Conservation (phyloP, 2,888 invertebrate genomes). For the Diadromus collaris region DNA sequence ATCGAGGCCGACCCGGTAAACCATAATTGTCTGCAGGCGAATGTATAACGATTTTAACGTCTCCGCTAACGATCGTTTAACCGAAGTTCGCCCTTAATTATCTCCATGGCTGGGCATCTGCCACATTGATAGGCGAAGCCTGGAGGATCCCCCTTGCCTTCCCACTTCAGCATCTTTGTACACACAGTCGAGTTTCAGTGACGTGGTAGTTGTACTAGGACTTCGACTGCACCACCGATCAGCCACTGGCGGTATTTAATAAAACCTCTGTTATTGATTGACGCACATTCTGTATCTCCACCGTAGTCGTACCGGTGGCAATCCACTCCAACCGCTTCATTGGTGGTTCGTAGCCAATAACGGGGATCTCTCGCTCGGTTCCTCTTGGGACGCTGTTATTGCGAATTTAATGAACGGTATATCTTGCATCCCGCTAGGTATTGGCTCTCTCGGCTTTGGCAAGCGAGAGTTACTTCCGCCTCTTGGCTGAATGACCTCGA, state of each 20-base stretch:
- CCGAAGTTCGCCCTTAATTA: constrained; percentile 43
- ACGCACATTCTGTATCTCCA: constrained; percentile 28
- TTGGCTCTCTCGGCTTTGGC: constrained; percentile 36
- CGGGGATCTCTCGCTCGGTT: neutral
- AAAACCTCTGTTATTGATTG: constrained; percentile 51
- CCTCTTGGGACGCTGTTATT: constrained; percentile 30
- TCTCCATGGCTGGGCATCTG: constrained; percentile 41
- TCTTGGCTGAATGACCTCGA: constrained; percentile 22
- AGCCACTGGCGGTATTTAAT: constrained; percentile 38
- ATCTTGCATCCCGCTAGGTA: constrained; percentile 31
- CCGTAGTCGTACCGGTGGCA: constrained; percentile 45
- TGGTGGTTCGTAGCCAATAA: constrained; percentile 27
- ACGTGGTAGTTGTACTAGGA: neutral
- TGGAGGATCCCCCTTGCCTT: constrained; percentile 20
- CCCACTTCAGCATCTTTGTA: constrained; percentile 7
- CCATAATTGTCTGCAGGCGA: constrained; percentile 29
- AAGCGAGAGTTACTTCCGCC: constrained; percentile 18
- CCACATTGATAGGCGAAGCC: constrained; percentile 41
- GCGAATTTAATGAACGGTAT: constrained; percentile 52
- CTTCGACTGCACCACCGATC: constrained; percentile 11
- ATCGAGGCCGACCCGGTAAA: constrained; percentile 31
- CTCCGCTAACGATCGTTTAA: constrained; percentile 51
- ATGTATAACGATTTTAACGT: constrained; percentile 49
- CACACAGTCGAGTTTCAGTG: constrained; percentile 5
- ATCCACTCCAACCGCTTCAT: constrained; percentile 5